Evolutionary conservation across 2,888 invertebrate genomes (phyloP).

Genomic region (Marronus borbonicus): DNA sequence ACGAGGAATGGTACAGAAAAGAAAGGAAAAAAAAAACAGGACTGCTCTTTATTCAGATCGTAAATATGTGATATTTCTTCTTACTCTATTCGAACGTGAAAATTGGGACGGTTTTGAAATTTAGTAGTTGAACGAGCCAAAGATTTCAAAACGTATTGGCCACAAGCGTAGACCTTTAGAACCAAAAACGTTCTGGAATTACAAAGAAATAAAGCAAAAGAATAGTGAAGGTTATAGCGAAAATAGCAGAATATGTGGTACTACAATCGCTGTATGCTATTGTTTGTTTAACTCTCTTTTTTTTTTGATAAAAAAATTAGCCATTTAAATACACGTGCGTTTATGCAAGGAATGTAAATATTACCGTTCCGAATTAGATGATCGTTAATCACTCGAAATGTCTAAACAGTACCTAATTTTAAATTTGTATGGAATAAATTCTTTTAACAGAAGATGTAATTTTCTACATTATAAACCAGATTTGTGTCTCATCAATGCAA

Average conservation of each 20-base stretch:
- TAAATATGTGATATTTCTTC: constrained; percentile 24
- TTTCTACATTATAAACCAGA: constrained; percentile 24
- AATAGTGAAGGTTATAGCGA: neutral
- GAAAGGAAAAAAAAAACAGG: constrained; percentile 11
- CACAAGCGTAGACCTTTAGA: neutral
- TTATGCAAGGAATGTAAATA: constrained; percentile 10
- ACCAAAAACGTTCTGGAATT: neutral
- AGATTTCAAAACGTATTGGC: constrained; percentile 36
- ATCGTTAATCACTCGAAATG: constrained; percentile 18
- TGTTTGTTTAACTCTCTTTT: neutral
- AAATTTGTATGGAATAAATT: constrained; percentile 33
- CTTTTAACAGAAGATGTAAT: constrained; percentile 3
- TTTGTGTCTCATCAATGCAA: constrained; percentile 13
- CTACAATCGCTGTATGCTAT: neutral
- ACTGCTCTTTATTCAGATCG: neutral
- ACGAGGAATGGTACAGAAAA: neutral
- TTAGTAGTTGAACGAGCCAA: constrained; percentile 31
- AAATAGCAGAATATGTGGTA: neutral
- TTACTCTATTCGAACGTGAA: constrained; percentile 2
- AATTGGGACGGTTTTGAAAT: constrained; percentile 41
- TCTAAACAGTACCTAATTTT: constrained; percentile 34
- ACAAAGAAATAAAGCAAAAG: neutral
- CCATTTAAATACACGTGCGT: constrained; percentile 12
- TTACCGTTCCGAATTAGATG: constrained; percentile 7
- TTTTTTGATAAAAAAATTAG: neutral